phyloP scores from a whole-genome alignment of 2,113 vertebrate species.

The Dermatemys mawii region DNA sequence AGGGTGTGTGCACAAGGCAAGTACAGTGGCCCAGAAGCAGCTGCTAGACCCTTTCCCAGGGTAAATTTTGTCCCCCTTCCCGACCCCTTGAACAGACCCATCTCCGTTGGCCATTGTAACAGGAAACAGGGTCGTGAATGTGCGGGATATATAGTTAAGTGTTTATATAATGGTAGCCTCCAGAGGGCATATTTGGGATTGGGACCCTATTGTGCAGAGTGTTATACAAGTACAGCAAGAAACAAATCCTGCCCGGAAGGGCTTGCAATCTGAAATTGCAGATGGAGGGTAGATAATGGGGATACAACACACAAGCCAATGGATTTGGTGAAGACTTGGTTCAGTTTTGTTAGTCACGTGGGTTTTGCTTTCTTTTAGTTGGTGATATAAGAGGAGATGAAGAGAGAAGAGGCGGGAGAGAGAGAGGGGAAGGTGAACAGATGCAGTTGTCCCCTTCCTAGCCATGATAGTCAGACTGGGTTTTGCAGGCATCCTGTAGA shows the following conservation, averaged over 20 bases:
- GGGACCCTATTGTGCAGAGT: not conserved
- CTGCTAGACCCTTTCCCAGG: not conserved
- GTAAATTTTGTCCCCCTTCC: not conserved
- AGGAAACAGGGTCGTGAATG: not conserved
- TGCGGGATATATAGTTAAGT: accelerated
- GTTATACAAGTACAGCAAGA: not conserved
- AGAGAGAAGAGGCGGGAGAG: not conserved
- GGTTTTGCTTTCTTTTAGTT: not conserved
- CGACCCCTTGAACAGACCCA: not conserved
- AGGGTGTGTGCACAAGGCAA: accelerated
- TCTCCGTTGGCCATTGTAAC: accelerated
- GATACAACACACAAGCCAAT: not conserved
- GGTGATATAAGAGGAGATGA: not conserved
- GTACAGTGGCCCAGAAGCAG: not conserved
- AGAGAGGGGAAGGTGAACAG: not conserved
- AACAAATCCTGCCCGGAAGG: not conserved
- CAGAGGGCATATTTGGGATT: accelerated
- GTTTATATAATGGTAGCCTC: not conserved
- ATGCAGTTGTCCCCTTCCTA: not conserved
- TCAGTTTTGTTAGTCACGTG: not conserved
- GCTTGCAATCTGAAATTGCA: not conserved
- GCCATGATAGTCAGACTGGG: not conserved
- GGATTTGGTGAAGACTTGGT: not conserved
- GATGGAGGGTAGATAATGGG: not conserved
- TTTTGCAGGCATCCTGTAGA: not conserved